These are phyloP conservation scores for Otis tarda DNA, from an alignment of 2,113 vertebrate genomes.

Conservation along the genomic window DNA sequence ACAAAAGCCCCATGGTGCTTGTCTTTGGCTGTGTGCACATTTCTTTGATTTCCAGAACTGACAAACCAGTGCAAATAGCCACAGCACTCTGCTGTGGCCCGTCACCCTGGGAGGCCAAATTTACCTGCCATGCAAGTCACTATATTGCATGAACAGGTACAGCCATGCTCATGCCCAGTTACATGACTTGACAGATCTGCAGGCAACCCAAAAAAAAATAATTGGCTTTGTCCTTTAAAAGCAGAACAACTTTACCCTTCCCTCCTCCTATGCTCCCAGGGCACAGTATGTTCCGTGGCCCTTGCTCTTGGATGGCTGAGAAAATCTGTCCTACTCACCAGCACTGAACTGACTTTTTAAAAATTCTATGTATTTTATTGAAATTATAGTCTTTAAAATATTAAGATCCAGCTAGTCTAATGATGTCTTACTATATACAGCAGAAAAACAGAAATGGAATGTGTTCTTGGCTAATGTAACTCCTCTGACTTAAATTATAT, in stretches of 20 bases:
- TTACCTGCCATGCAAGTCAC: neutral
- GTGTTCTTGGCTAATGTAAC: neutral
- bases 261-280: neutral
- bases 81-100: neutral
- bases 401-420: neutral
- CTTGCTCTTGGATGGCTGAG: neutral
- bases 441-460: neutral
- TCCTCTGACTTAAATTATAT: neutral
- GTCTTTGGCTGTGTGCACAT: fast-evolving
- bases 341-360: neutral
- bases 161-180: too few relatives aligned
- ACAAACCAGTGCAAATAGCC: neutral
- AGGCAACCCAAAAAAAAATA: neutral
- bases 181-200: neutral
- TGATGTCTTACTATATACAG: neutral
- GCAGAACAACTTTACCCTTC: neutral
- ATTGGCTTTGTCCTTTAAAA: neutral
- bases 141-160: neutral
- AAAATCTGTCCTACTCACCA: neutral
- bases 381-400: neutral
- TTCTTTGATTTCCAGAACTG: neutral
- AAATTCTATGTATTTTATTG: neutral
- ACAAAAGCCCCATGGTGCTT: neutral
- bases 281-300: neutral
- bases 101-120: neutral